Evolutionary conservation across 2,888 invertebrate species (phyloP).

Genomic region (Xestia xanthographa): DNA sequence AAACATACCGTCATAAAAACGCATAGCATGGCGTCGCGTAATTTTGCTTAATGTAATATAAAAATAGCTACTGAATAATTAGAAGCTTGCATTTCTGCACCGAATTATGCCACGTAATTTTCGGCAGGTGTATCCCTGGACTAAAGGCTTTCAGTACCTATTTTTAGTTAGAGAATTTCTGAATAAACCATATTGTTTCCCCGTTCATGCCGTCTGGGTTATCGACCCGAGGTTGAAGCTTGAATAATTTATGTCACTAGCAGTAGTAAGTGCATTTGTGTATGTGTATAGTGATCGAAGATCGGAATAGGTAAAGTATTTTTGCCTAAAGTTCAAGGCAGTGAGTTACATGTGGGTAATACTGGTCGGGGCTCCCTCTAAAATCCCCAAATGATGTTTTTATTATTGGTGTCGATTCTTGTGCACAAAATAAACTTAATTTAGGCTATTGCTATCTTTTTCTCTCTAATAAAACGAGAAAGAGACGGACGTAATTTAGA

Average conservation of each 20-base stretch:
- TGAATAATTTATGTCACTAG: constrained; percentile 82
- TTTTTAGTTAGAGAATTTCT: constrained; percentile 72
- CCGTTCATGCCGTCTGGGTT: constrained; percentile 76
- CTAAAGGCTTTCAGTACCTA: constrained; percentile 69
- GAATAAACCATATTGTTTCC: constrained; percentile 73
- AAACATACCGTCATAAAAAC: no score
- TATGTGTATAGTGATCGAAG: constrained; percentile 34
- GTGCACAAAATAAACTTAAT: no score
- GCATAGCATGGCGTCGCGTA: no score
- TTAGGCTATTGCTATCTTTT: no score
- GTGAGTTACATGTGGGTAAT: background rate
- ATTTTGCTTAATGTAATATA: background rate
- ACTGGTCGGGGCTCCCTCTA: background rate
- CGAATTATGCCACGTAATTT: background rate
- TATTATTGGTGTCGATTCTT: no score
- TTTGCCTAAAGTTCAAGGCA: background rate
- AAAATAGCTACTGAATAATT: background rate
- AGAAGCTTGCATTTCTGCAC: background rate
- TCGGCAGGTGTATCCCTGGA: background rate
- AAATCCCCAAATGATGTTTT: background rate
- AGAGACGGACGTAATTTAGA: no score
- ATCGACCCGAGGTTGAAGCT: constrained; percentile 77
- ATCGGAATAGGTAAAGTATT: background rate
- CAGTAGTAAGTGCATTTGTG: constrained; percentile 68
- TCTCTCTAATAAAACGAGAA: no score